Evolutionary conservation across 2,888 invertebrate genomes (phyloP).

Genomic region (Idaea dimidiata): DNA sequence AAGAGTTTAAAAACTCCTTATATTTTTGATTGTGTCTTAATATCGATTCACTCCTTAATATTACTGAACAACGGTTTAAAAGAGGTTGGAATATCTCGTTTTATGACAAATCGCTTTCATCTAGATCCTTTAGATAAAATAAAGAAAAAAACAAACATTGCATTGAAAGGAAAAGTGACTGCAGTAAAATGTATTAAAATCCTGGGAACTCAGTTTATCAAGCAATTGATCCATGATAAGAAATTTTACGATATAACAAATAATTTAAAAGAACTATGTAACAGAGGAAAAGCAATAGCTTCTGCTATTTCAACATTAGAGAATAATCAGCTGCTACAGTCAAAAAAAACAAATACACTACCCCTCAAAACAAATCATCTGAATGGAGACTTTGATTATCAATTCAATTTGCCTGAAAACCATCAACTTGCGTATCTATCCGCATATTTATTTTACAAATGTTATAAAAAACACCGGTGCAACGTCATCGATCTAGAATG

Average conservation of each 20-base stretch:
- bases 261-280: not conserved
- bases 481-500: not conserved
- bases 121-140: not conserved
- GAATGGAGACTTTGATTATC: conserved; percentile 3
- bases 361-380: not conserved
- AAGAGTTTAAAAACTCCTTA: not conserved
- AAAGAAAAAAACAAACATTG: not conserved
- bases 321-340: not conserved
- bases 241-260: not conserved
- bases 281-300: not conserved
- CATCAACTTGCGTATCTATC: not conserved
- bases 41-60: not conserved
- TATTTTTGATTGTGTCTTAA: not conserved
- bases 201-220: not conserved
- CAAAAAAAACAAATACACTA: not conserved
- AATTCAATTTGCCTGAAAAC: conserved; percentile 4
- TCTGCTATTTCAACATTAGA: not conserved
- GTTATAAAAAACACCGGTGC: conserved; percentile 5
- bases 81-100: not conserved
- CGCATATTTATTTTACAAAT: conserved; percentile 5
- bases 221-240: not conserved
- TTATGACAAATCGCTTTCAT: not conserved
- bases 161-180: not conserved
- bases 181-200: not conserved
- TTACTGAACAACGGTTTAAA: not conserved